Base-by-base conservation (phyloP, 53 echinoderm and acorn worm species). In the Hippasteria phrygiana region DNA sequence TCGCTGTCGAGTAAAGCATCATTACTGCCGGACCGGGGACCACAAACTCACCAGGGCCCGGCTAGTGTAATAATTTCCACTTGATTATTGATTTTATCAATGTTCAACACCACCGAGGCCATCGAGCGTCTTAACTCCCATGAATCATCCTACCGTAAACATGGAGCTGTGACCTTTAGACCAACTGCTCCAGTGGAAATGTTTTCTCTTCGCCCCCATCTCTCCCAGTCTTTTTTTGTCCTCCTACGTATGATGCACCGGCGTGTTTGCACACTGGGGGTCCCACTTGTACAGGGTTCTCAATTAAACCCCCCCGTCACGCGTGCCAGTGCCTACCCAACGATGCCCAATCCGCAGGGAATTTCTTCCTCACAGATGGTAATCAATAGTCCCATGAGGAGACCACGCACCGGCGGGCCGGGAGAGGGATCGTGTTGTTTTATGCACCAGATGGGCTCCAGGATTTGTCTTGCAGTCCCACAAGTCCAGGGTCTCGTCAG, bases 221-320 rank as follows among this genome's bases (percentile, higher is more conserved):
- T 76, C 47, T 16, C 3, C 16, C 48, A 43, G 51, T 76, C 48
- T 76, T 47, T 48, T 43, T 29, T 28, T 50, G 50, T 35, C 12
- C 16, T 35, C 0, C 34, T 28, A 2, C 29, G 64, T 63, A 26
- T 27, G 32, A n/a, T 17, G 10, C 64, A 67, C 69, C 36, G 10
- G 32, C 33, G 69, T 67, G 77, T 54, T 53, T 55, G 77, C 37
- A 77, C 26, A 47, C 56, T 37, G 59, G 79, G 74, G 38, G 26
- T 34, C 46, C 46, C 37, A 67, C 35, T 31, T 0, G 26, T 73
- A 20, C 65, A 43, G 28, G 26, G 42, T 82, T 65, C 82, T 82
- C 82, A 82, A 82, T 82, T 82, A 82, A 82, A 82, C 65, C 82
- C 65, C n/a, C 82, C 46, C 42, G 45, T 82, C 82, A 82, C 47